phyloP scores from a whole-genome alignment of 37 sponge, comb jelly and placozoan genomes.

The Halisarca cf. caerulea region DNA sequence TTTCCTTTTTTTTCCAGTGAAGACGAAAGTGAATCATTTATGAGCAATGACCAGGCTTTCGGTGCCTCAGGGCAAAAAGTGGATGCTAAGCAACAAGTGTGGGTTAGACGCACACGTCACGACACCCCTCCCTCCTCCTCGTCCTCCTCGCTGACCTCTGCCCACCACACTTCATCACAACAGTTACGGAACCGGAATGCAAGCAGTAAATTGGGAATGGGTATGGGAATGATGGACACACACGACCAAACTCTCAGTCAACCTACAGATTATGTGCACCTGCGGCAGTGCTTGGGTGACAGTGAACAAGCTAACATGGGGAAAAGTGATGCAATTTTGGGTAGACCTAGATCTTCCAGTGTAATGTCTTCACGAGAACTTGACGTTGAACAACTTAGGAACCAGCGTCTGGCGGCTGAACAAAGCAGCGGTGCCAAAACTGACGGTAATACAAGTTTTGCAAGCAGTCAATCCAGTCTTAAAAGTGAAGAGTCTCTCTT shows the following conservation, averaged over 20 bases:
- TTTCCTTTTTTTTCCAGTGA: neutral
- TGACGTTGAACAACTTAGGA: neutral
- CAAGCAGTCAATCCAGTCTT: slow-evolving; percentile 1
- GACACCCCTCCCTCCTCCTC: slow-evolving; percentile 16
- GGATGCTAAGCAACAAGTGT: neutral
- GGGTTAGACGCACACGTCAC: slow-evolving; percentile 15
- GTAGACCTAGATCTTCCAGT: neutral
- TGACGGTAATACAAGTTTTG: neutral
- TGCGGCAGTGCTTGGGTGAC: neutral
- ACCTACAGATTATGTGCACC: neutral
- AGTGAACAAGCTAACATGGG: neutral
- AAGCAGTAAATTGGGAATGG: neutral
- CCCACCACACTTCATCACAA: neutral
- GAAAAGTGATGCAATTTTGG: neutral
- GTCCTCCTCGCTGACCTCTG: neutral
- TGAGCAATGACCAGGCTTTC: neutral
- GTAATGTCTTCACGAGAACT: neutral
- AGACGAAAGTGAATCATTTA: neutral
- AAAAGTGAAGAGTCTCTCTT: neutral
- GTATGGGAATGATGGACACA: too few species aligned
- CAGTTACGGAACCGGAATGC: neutral
- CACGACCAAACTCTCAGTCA: too few species aligned
- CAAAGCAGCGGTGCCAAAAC: neutral
- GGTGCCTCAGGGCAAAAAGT: neutral
- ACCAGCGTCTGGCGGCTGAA: neutral